Evolutionary conservation across 2,113 vertebrate genomes (phyloP).

Genomic region (Menura novaehollandiae): DNA sequence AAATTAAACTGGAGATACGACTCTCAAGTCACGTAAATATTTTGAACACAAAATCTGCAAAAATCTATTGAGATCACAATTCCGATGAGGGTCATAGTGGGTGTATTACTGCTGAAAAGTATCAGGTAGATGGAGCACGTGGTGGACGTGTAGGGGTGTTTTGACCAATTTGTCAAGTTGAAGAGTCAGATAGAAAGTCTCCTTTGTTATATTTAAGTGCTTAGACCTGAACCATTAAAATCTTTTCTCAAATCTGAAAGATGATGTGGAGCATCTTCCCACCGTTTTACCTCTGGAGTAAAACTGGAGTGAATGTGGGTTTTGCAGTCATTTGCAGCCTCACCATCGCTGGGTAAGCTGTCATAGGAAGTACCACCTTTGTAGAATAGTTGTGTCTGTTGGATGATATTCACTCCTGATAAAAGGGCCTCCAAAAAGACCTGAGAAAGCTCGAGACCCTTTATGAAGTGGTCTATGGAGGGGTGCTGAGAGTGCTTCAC

Average conservation of each 20-base stretch:
- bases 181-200: conserved; percentile 23
- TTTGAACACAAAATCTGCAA: not conserved
- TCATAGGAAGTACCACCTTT: not conserved
- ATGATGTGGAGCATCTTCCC: not conserved
- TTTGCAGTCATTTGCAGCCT: not conserved
- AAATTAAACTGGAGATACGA: not conserved
- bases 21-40: not conserved
- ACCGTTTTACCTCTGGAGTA: conserved; percentile 1
- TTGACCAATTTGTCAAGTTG: conserved; percentile 44
- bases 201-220: not conserved
- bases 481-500: not conserved
- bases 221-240: not conserved
- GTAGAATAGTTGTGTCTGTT: not conserved
- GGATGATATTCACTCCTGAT: not conserved
- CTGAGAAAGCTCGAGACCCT: not conserved
- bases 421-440: not conserved
- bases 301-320: not conserved
- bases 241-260: not conserved
- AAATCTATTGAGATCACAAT: not conserved
- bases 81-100: not conserved
- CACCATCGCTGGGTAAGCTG: not conserved
- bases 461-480: not conserved
- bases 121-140: not conserved
- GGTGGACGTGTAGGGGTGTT: not conserved
- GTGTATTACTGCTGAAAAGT: not conserved